phyloP scores from a whole-genome alignment of 2,797 vertebrate species.

The Antennarius maculatus region DNA sequence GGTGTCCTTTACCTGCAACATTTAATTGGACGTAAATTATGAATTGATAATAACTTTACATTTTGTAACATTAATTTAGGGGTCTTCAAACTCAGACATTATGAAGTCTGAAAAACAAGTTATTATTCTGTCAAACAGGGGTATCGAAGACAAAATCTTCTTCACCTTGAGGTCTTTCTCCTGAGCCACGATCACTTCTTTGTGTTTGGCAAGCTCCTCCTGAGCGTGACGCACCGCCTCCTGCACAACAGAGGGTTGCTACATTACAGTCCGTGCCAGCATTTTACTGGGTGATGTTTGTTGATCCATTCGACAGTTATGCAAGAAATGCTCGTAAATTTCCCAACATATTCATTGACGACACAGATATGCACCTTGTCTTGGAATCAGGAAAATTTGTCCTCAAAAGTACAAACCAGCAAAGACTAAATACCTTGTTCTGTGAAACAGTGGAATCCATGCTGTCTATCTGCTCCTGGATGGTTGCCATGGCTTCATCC shows the following conservation, averaged over 20 bases:
- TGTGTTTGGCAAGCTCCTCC: conserved; percentile 87
- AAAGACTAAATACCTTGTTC: conserved; percentile 82
- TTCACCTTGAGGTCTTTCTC: conserved; percentile 86
- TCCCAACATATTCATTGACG: too few species aligned
- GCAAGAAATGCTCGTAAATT: too few species aligned
- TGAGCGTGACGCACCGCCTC: conserved; percentile 87
- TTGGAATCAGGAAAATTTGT: too few species aligned
- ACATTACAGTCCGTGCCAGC: too few species aligned
- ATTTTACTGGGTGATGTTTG: neutral
- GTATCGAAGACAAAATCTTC: neutral
- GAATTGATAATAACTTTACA: neutral
- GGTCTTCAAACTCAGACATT: neutral
- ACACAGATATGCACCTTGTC: too few species aligned
- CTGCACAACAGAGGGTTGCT: conserved; percentile 64
- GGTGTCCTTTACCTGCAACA: conserved; percentile 75
- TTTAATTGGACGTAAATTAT: neutral
- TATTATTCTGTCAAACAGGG: neutral
- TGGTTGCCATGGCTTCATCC: conserved; percentile 84
- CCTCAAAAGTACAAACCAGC: neutral
- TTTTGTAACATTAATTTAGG: neutral
- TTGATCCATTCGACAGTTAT: too few species aligned
- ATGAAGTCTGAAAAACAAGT: neutral
- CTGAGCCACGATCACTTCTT: conserved; percentile 85
- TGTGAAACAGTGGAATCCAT: conserved; percentile 83
- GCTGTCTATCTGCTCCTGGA: conserved; percentile 84